Conservation (phyloP, 2,797 vertebrate species). For the Pipistrellus pygmaeus region DNA sequence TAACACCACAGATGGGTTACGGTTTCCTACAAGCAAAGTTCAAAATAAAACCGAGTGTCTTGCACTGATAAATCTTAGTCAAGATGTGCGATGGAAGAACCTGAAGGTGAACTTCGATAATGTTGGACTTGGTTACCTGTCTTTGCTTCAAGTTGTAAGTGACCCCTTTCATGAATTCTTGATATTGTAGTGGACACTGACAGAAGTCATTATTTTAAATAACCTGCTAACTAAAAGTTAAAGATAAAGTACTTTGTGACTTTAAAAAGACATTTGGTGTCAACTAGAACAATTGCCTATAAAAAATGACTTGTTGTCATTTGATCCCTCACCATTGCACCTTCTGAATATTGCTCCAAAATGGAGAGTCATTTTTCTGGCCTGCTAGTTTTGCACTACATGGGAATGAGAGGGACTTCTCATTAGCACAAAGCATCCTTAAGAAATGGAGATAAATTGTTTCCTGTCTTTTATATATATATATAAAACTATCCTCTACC, state of each 20-base stretch:
- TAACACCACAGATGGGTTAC: conserved; percentile 81
- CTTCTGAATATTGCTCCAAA: not conserved
- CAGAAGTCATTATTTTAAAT: not conserved
- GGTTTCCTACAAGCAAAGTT: conserved; percentile 21
- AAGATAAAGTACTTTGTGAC: not conserved
- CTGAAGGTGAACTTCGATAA: conserved; percentile 97
- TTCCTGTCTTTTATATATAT: not conserved
- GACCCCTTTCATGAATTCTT: conserved; percentile 33
- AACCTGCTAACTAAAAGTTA: not conserved
- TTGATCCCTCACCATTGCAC: not conserved
- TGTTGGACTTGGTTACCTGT: conserved; percentile 96
- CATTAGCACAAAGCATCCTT: not conserved
- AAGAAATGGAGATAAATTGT: not conserved
- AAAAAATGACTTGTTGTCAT: not conserved
- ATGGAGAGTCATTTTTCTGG: not conserved
- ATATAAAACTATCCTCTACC: not conserved
- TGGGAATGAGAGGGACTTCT: not conserved
- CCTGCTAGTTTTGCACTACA: not conserved
- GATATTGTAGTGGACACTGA: not conserved
- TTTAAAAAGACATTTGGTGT: conserved; percentile 33
- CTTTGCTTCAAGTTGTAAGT: conserved; percentile 98
- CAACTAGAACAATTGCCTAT: not conserved
- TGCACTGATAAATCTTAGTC: not conserved
- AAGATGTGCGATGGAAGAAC: conserved; percentile 91
- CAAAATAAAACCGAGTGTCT: conserved; percentile 82